Evolutionary conservation across 2,797 vertebrate genomes (phyloP).

Genomic region (Eupleurogrammus muticus): DNA sequence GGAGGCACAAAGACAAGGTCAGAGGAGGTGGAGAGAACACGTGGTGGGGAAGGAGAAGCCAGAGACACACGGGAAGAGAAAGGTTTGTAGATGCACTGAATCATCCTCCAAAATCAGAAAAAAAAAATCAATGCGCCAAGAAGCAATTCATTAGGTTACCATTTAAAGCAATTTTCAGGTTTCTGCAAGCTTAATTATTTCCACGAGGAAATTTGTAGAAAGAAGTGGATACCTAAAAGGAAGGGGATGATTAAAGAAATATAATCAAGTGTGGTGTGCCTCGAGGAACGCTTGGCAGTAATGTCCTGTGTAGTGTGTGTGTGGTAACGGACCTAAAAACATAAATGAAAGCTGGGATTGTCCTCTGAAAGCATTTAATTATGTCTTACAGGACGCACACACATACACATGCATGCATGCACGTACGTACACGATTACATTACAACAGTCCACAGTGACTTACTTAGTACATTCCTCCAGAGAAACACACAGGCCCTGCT

Average conservation of each 20-base stretch:
- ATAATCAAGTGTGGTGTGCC: not conserved
- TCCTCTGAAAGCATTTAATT: not conserved
- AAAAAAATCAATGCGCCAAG: not conserved
- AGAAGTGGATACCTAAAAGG: not conserved
- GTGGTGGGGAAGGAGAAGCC: not conserved
- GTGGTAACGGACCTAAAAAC: not conserved
- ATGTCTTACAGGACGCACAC: not conserved
- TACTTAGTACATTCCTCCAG: constrained; percentile 97
- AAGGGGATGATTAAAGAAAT: constrained; percentile 44
- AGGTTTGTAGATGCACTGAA: not conserved
- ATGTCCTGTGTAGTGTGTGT: not conserved
- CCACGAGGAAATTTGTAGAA: not conserved
- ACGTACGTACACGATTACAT: not conserved
- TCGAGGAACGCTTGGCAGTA: constrained; percentile 4
- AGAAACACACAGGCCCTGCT: constrained; percentile 91
- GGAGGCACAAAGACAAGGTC: constrained; percentile 19
- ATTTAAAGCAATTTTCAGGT: not conserved
- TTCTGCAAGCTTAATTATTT: not conserved
- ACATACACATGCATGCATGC: too few species aligned
- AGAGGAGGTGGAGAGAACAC: not conserved
- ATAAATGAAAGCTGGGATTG: not conserved
- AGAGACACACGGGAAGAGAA: not conserved
- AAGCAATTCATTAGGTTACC: not conserved
- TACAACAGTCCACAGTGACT: constrained; percentile 58
- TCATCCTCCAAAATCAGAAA: not conserved